Conservation (phyloP, 2,888 invertebrate genomes). For the Ornithoptera priamus region DNA sequence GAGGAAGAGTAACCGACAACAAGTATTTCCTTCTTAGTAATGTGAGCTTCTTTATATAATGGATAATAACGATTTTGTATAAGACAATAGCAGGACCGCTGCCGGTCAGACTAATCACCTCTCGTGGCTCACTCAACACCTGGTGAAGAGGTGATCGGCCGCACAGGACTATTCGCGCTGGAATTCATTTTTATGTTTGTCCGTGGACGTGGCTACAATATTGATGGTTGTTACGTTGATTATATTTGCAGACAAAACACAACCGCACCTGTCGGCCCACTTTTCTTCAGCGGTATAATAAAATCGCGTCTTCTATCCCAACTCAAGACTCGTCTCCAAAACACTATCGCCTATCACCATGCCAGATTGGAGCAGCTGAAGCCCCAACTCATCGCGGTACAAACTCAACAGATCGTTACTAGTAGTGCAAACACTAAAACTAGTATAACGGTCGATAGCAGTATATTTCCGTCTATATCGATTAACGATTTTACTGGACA, state of each 20-base stretch:
- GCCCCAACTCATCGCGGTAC: conserved; percentile 26
- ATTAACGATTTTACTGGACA: conserved; percentile 55
- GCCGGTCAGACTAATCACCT: no score
- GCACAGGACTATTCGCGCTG: no score
- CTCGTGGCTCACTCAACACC: no score
- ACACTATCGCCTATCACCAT: conserved; percentile 55
- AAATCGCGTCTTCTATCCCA: conserved; percentile 61
- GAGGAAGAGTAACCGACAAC: no score
- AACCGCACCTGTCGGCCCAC: conserved; percentile 58
- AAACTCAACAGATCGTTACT: conserved; percentile 6
- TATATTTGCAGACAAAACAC: conserved; percentile 41
- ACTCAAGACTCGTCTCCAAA: conserved; percentile 58
- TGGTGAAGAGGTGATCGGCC: no score
- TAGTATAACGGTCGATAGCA: conserved; percentile 1
- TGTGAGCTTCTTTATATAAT: no score
- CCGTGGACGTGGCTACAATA: no score
- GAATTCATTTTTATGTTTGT: no score
- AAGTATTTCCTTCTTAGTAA: no score
- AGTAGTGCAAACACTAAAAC: conserved; percentile 12
- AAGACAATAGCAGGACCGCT: no score
- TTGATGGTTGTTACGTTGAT: no score
- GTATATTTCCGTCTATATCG: conserved; percentile 48
- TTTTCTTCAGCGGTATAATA: conserved; percentile 69
- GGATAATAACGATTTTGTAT: no score
- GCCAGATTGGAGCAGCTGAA: conserved; percentile 46